phyloP scores from a whole-genome alignment of 2,113 vertebrate genomes.

The Mixornis gularis region DNA sequence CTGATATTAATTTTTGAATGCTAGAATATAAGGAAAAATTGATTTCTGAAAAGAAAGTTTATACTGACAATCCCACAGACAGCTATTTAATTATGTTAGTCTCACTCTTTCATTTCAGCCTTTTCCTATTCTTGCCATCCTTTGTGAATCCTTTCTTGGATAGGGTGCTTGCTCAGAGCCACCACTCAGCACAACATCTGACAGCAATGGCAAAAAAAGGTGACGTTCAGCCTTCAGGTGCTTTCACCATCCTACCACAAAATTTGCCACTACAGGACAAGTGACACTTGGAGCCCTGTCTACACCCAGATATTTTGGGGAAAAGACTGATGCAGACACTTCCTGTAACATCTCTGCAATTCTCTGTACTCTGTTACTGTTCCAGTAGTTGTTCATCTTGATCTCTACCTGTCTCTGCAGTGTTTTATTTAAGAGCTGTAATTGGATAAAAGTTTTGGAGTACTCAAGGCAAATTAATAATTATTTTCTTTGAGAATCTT shows the following conservation, averaged over 20 bases:
- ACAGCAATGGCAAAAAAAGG: not conserved
- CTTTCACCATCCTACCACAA: not conserved
- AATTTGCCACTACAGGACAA: not conserved
- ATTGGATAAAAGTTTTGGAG: not conserved
- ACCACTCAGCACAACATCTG: not conserved
- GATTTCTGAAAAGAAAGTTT: not conserved
- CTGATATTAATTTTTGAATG: not conserved
- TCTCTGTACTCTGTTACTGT: not conserved
- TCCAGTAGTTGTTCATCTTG: not conserved
- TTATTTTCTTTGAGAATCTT: not conserved
- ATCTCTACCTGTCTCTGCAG: not conserved
- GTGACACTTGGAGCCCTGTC: not conserved
- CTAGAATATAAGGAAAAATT: not conserved
- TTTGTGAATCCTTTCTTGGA: not conserved
- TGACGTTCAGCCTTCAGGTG: not conserved
- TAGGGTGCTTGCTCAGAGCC: not conserved
- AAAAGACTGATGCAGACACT: not conserved
- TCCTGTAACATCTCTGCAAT: rapidly evolving
- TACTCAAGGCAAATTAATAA: not conserved
- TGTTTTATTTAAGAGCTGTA: not conserved
- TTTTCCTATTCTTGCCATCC: not conserved
- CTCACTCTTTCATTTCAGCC: not conserved
- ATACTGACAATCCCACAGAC: not conserved
- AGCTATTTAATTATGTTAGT: not conserved
- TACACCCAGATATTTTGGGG: not conserved